These are phyloP conservation scores for Tiliacea aurago DNA, from an alignment of 2,888 invertebrate genomes.

Conservation along the genomic window DNA sequence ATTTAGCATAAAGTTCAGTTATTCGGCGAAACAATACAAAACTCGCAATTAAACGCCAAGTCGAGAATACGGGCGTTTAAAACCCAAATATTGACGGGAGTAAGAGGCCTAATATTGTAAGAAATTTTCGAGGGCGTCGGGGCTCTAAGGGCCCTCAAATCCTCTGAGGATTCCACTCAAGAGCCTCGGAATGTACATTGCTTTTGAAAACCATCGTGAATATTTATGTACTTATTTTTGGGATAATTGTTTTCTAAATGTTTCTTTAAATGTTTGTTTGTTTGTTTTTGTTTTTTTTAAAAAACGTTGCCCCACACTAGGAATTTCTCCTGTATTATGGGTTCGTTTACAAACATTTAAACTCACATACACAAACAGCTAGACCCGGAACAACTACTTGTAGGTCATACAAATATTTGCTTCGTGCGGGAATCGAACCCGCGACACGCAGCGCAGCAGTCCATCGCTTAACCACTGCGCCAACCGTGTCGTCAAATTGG, in stretches of 20 bases:
- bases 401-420: too few species aligned
- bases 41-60: constrained; percentile 22
- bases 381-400: too few species aligned
- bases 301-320: too few species aligned
- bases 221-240: constrained; percentile 22
- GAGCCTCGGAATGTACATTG: constrained; percentile 31
- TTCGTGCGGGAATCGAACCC: too few species aligned
- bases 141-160: constrained; percentile 19
- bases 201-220: constrained; percentile 27
- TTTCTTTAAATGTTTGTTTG: background rate
- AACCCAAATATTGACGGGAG: constrained; percentile 43
- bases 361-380: too few species aligned
- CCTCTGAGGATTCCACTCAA: constrained; percentile 24
- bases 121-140: constrained; percentile 38
- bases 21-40: constrained; percentile 14
- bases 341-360: too few species aligned
- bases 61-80: constrained; percentile 17
- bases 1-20: constrained; percentile 3
- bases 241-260: constrained; percentile 27
- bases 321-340: too few species aligned
- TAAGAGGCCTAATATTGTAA: constrained; percentile 37
- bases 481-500: too few species aligned
- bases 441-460: too few species aligned
- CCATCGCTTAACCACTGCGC: too few species aligned
- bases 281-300: too few species aligned